phyloP scores from a whole-genome alignment of 2,797 vertebrate genomes.

The Acrossocheilus wenchowensis region DNA sequence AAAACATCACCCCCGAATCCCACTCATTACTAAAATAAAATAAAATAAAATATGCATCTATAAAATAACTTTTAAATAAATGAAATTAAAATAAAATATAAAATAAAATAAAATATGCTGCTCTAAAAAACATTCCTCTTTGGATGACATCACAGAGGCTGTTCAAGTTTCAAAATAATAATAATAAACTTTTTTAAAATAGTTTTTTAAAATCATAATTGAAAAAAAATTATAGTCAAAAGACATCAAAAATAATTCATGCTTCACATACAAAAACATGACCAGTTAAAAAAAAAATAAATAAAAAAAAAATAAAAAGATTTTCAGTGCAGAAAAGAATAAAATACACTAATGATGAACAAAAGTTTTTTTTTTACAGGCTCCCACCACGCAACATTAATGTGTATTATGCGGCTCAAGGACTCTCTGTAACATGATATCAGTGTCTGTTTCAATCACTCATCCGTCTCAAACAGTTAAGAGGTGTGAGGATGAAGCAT shows the following conservation, averaged over 20 bases:
- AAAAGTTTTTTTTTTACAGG: background rate
- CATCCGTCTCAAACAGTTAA: slow-evolving; percentile 46
- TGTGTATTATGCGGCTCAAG: slow-evolving; percentile 23
- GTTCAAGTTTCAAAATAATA: background rate
- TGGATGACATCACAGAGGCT: background rate
- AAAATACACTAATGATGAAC: background rate
- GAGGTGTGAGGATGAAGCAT: slow-evolving; percentile 47
- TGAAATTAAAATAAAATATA: no score
- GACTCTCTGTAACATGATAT: slow-evolving; percentile 38
- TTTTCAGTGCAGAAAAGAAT: background rate
- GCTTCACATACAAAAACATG: background rate
- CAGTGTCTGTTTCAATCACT: slow-evolving; percentile 56
- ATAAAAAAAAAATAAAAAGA: background rate
- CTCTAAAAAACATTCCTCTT: no score
- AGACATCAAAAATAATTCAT: background rate
- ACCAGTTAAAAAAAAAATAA: background rate
- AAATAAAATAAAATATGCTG: no score
- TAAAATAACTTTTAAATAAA: no score
- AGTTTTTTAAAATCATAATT: background rate
- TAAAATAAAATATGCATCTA: no score
- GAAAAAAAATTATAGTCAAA: background rate
- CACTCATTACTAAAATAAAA: no score
- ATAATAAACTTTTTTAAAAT: no score
- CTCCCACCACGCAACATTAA: background rate
- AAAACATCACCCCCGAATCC: no score